Evolutionary conservation across 2,797 vertebrate genomes (phyloP).

Genomic region (Coregonus suidteri): DNA sequence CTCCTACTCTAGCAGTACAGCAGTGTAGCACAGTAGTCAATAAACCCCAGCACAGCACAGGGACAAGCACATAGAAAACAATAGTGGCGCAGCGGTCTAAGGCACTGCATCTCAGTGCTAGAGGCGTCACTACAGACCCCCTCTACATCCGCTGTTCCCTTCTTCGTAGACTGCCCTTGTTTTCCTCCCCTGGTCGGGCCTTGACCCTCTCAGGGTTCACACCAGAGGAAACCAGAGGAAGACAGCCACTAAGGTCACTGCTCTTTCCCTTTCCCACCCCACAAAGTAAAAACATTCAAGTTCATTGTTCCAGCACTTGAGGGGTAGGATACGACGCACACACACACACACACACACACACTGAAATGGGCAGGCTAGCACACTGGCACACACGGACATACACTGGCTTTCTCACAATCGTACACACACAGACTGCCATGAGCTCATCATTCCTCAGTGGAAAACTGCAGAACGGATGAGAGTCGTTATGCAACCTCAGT

Average conservation of each 20-base stretch:
- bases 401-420: constrained; percentile 9
- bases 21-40: constrained; percentile 18
- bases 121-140: too few species aligned
- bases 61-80: neutral
- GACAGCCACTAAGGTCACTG: constrained; percentile 63
- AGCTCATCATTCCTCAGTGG: constrained; percentile 69
- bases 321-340: neutral
- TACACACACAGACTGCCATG: constrained; percentile 33
- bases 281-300: constrained; percentile 13
- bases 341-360: neutral
- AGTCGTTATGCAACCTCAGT: constrained; percentile 68
- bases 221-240: constrained; percentile 72
- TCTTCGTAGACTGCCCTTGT: constrained; percentile 61
- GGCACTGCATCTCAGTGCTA: too few species aligned
- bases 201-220: constrained; percentile 74
- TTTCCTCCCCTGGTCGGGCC: constrained; percentile 60
- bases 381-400: constrained; percentile 29
- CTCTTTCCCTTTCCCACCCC: constrained; percentile 63
- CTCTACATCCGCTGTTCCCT: neutral
- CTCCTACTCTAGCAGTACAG: constrained; percentile 37
- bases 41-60: neutral
- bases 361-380: neutral
- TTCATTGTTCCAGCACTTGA: constrained; percentile 5
- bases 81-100: too few species aligned
- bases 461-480: constrained; percentile 66